Conservation (phyloP, 2,113 vertebrate species). For the Kryptolebias marmoratus region DNA sequence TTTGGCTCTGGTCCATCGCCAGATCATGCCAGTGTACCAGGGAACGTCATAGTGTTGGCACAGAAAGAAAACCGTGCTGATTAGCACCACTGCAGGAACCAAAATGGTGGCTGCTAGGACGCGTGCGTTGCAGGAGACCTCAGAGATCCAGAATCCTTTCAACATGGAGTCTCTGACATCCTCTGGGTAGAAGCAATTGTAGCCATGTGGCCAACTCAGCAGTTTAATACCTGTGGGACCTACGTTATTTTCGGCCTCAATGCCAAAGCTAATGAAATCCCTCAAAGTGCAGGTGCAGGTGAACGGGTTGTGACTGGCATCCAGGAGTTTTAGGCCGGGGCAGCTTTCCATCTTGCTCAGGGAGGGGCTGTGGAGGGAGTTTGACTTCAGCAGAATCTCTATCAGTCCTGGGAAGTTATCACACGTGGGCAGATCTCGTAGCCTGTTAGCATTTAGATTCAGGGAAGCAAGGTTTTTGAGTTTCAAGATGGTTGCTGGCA, state of each 20-base stretch:
- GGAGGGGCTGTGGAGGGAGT: constrained; percentile 80
- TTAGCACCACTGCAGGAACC: constrained; percentile 66
- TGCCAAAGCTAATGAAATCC: constrained; percentile 73
- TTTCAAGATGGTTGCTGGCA: constrained; percentile 66
- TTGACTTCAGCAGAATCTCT: constrained; percentile 76
- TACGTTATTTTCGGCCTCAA: constrained; percentile 7
- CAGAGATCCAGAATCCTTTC: constrained; percentile 77
- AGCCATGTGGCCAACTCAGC: constrained; percentile 82
- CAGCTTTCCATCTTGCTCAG: constrained; percentile 78
- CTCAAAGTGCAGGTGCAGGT: constrained; percentile 85
- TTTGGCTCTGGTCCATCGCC: constrained; percentile 88
- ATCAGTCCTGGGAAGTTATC: constrained; percentile 69
- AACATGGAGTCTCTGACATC: constrained; percentile 69
- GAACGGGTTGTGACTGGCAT: constrained; percentile 85
- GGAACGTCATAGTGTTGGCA: constrained; percentile 84
- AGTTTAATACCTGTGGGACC: constrained; percentile 56
- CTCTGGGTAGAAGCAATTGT: constrained; percentile 85
- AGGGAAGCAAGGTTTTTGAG: constrained; percentile 80
- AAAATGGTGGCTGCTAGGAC: constrained; percentile 81
- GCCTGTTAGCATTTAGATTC: constrained; percentile 84
- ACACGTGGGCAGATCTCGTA: constrained; percentile 85
- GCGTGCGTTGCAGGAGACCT: constrained; percentile 79
- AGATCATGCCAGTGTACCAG: constrained; percentile 89
- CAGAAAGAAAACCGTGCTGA: constrained; percentile 56
- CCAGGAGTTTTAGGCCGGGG: constrained; percentile 71